These are phyloP conservation scores for Lindbergichthys nudifrons DNA, from an alignment of 2,797 vertebrate genomes.

Conservation along the genomic window DNA sequence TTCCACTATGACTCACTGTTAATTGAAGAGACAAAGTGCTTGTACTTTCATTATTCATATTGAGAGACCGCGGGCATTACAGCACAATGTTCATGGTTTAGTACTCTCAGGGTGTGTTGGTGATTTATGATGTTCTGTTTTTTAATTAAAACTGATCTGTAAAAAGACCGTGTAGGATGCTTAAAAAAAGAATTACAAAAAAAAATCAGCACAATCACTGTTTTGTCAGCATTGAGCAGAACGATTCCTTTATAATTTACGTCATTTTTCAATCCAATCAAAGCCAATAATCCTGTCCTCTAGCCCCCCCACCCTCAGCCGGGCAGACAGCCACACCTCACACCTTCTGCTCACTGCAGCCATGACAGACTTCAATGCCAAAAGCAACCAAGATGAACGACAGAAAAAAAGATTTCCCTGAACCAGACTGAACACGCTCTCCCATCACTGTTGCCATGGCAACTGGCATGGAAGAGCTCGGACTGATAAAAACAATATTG, in stretches of 20 bases:
- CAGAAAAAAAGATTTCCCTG: constrained; percentile 31
- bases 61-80: constrained; percentile 34
- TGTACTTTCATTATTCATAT: constrained; percentile 73
- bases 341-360: constrained; percentile 74
- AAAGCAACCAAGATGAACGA: constrained; percentile 44
- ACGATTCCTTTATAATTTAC: constrained; percentile 11
- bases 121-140: constrained; percentile 28
- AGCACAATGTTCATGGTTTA: constrained; percentile 47
- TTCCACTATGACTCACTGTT: constrained; percentile 56
- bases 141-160: constrained; percentile 47
- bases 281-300: constrained; percentile 5
- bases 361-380: constrained; percentile 60
- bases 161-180: constrained; percentile 19
- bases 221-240: constrained; percentile 35
- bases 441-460: constrained; percentile 79
- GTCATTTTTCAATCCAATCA: constrained; percentile 32
- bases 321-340: constrained; percentile 69
- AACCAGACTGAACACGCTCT: constrained; percentile 56
- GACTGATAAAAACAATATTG: constrained; percentile 64
- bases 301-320: not conserved
- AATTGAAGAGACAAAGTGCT: constrained; percentile 66
- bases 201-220: constrained; percentile 31
- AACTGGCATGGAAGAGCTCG: constrained; percentile 70
- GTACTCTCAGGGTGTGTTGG: constrained; percentile 34
- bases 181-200: constrained; percentile 3